A percentile compares a stretch with the other conserved stretches of the same genome.
These are phyloP conservation scores for Polymixis lichenea DNA, from an alignment of 2,888 invertebrate species.

Conservation along the genomic window DNA sequence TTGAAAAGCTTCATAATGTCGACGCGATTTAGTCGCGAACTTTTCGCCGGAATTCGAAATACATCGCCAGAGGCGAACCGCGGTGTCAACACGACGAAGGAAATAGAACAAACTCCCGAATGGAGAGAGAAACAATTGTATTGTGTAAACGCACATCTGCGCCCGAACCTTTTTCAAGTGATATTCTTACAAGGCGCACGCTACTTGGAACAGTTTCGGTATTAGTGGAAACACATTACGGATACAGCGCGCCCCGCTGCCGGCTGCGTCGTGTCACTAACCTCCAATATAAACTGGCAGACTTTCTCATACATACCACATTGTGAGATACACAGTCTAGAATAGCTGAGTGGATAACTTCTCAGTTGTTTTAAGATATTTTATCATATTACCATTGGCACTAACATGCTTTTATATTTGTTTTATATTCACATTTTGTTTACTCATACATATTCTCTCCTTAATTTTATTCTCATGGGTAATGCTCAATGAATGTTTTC, in stretches of 20 bases:
- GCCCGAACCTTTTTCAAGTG: constrained; percentile 55
- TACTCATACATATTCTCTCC: constrained; percentile 10
- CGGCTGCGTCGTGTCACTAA: constrained; percentile 41
- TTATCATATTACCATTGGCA: constrained; percentile 45
- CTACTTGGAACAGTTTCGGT: constrained; percentile 39
- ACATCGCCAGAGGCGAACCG: constrained; percentile 57
- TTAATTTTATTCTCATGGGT: constrained; percentile 49
- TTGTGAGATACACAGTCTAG: constrained; percentile 40
- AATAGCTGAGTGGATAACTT: constrained; percentile 43
- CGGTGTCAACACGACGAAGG: constrained; percentile 61
- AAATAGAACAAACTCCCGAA: constrained; percentile 62
- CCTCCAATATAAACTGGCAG: constrained; percentile 36
- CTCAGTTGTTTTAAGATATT: constrained; percentile 24
- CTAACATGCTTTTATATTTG: constrained; percentile 32
- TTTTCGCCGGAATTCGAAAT: constrained; percentile 63
- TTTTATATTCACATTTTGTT: constrained; percentile 28
- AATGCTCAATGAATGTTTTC: constrained; percentile 38
- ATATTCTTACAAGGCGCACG: constrained; percentile 54
- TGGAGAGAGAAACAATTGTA: constrained; percentile 64
- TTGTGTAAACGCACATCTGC: constrained; percentile 67
- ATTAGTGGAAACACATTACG: constrained; percentile 53
- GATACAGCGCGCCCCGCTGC: constrained; percentile 21
- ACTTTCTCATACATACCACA: constrained; percentile 31
- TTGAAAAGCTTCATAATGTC: constrained; percentile 71
- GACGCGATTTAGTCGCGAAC: constrained; percentile 59